Evolutionary conservation across 2,888 invertebrate species (phyloP).

Genomic region (Mesopsocus fuscifrons): DNA sequence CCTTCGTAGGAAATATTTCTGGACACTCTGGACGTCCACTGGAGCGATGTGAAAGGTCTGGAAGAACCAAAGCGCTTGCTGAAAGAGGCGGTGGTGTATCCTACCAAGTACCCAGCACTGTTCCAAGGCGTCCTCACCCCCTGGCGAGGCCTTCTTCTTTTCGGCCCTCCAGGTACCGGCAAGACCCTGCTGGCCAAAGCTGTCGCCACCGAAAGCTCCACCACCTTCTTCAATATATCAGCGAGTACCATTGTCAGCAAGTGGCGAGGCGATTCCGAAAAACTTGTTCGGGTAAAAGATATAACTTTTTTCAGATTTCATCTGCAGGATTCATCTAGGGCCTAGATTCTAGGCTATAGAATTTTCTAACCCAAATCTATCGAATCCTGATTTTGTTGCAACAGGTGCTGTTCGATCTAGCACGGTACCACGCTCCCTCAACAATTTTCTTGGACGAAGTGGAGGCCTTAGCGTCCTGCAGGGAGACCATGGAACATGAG

Average conservation of each 20-base stretch:
- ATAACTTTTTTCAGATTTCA: background rate
- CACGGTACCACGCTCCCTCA: conserved; percentile 65
- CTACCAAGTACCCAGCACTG: conserved; percentile 49
- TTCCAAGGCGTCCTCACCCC: conserved; percentile 50
- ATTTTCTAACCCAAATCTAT: too few relatives aligned
- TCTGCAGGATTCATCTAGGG: background rate
- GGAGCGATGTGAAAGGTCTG: conserved; percentile 68
- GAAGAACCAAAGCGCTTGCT: conserved; percentile 51
- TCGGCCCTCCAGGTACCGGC: conserved; percentile 63
- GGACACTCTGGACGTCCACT: conserved; percentile 44
- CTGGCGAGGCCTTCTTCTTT: conserved; percentile 66
- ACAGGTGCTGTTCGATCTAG: conserved; percentile 72
- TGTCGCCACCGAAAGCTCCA: conserved; percentile 57
- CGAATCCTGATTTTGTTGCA: too few relatives aligned
- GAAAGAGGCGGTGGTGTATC: conserved; percentile 74
- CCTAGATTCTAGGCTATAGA: too few relatives aligned
- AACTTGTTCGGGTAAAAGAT: conserved; percentile 57
- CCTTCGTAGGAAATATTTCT: conserved; percentile 37
- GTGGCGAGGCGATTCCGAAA: conserved; percentile 93
- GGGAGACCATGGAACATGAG: conserved; percentile 50
- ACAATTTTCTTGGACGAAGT: conserved; percentile 88
- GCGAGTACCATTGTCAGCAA: conserved; percentile 83
- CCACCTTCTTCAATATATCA: conserved; percentile 78
- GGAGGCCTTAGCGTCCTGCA: conserved; percentile 56
- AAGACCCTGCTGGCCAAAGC: conserved; percentile 84